A percentile compares a stretch with the other conserved stretches of the same genome.
phyloP scores from a whole-genome alignment of 1,140 invertebrate genomes.

The Bombus impatiens region DNA sequence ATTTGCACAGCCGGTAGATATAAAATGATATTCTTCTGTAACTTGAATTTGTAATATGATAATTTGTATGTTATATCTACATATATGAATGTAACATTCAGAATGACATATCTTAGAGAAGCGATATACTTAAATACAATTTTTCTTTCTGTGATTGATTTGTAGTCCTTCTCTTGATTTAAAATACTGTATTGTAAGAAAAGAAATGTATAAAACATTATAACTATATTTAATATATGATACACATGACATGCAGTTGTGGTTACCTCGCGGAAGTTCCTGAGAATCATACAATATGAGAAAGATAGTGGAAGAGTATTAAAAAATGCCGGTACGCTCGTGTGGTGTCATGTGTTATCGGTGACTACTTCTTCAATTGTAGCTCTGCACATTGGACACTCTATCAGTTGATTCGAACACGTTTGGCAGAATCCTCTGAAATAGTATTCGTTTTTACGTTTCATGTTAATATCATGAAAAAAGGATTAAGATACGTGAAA shows the following conservation, averaged over 20 bases:
- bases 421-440: slow-evolving; percentile 92
- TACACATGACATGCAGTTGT: slow-evolving; percentile 45
- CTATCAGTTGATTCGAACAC: slow-evolving; percentile 90
- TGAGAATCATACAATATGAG: slow-evolving; percentile 54
- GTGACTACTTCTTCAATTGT: slow-evolving; percentile 78
- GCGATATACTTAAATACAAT: slow-evolving; percentile 30
- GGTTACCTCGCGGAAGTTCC: slow-evolving; percentile 62
- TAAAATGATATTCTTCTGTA: slow-evolving; percentile 11
- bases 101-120: background rate
- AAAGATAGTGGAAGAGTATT: slow-evolving; percentile 62
- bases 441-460: slow-evolving; percentile 48
- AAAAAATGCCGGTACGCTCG: slow-evolving; percentile 53
- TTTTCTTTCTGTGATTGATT: slow-evolving; percentile 42
- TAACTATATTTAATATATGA: slow-evolving; percentile 47
- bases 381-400: slow-evolving; percentile 94
- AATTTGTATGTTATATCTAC: slow-evolving; percentile 17
- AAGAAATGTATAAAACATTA: slow-evolving; percentile 67
- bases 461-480: background rate
- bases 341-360: slow-evolving; percentile 79
- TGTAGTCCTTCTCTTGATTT: slow-evolving; percentile 50
- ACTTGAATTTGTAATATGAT: background rate
- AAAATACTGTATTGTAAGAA: slow-evolving; percentile 64
- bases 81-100: slow-evolving; percentile 24
- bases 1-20: slow-evolving; percentile 29
- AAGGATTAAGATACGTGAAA: background rate